Evolutionary conservation across 2,888 invertebrate species (phyloP).

Genomic region (Leucoptera coffeella): DNA sequence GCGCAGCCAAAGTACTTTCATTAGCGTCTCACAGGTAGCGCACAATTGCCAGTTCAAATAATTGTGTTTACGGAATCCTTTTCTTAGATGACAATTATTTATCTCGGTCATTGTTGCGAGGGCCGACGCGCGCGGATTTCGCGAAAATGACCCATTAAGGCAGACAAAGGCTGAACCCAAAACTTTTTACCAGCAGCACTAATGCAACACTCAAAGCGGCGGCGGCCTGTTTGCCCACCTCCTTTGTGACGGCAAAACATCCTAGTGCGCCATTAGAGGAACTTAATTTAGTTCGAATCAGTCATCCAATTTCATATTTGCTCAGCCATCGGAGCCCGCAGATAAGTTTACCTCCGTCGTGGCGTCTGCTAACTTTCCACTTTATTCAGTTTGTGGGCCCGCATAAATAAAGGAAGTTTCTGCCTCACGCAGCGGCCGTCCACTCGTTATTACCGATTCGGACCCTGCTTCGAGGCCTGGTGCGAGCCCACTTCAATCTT

Average conservation of each 20-base stretch:
- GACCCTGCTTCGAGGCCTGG: no score
- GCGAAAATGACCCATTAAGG: slow-evolving; percentile 49
- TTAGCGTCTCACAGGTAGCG: slow-evolving; percentile 41
- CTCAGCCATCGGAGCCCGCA: slow-evolving; percentile 28
- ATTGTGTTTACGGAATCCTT: slow-evolving; percentile 51
- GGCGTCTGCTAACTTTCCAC: slow-evolving; percentile 21
- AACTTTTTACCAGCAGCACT: slow-evolving; percentile 53
- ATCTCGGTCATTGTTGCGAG: slow-evolving; percentile 45
- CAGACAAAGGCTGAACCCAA: slow-evolving; percentile 47
- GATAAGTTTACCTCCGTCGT: slow-evolving; percentile 21
- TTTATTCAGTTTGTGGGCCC: slow-evolving; percentile 38
- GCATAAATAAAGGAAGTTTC: slow-evolving; percentile 32
- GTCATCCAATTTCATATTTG: slow-evolving; percentile 29
- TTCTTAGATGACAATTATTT: slow-evolving; percentile 49
- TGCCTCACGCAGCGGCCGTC: slow-evolving; percentile 14
- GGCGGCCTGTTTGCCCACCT: slow-evolving; percentile 20
- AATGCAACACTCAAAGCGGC: no score
- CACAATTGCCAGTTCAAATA: slow-evolving; percentile 49
- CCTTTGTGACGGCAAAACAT: slow-evolving; percentile 8
- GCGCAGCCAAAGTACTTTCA: slow-evolving; percentile 31
- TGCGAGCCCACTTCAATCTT: no score
- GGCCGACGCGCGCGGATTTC: slow-evolving; percentile 49
- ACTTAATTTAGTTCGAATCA: slow-evolving; percentile 19
- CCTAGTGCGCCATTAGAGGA: slow-evolving; percentile 10
- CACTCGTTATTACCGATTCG: no score